Evolutionary conservation across 2,113 vertebrate species (phyloP).

Genomic region (Notarius quadriscutis): DNA sequence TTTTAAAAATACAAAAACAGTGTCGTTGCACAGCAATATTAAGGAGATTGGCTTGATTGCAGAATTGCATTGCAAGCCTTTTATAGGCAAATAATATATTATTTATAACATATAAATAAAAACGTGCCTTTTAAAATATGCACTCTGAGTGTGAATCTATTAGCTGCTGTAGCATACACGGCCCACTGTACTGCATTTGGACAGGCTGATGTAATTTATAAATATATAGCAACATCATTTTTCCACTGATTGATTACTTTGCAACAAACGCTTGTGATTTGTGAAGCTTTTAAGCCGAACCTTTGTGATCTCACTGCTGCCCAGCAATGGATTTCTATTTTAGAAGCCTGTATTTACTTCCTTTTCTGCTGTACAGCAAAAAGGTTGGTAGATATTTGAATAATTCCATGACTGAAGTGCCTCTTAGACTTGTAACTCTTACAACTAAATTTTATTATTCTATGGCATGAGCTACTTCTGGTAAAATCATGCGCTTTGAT

Average conservation of each 20-base stretch:
- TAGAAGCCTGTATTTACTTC: conserved; percentile 20
- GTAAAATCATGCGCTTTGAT: too few relatives aligned
- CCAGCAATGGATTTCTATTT: not conserved
- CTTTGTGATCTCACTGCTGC: not conserved
- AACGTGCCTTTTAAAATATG: not conserved
- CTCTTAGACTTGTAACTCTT: not conserved
- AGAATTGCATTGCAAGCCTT: not conserved
- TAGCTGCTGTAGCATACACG: conserved; percentile 7
- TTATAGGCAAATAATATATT: not conserved
- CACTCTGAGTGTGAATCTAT: conserved; percentile 29
- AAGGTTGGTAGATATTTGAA: not conserved
- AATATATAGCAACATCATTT: conserved; percentile 32
- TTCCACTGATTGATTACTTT: conserved; percentile 39
- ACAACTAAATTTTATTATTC: not conserved
- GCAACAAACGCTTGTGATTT: conserved; percentile 26
- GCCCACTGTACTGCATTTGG: conserved; percentile 42
- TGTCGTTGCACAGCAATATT: not conserved
- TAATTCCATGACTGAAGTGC: not conserved
- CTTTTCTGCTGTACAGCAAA: not conserved
- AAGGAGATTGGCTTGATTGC: not conserved
- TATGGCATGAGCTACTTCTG: too few relatives aligned
- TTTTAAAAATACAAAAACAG: not conserved
- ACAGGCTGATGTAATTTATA: conserved; percentile 21
- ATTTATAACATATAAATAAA: not conserved
- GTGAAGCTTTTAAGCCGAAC: conserved; percentile 15